Base-by-base conservation (phyloP, 2,888 invertebrate species). In the Ormia ochracea region DNA sequence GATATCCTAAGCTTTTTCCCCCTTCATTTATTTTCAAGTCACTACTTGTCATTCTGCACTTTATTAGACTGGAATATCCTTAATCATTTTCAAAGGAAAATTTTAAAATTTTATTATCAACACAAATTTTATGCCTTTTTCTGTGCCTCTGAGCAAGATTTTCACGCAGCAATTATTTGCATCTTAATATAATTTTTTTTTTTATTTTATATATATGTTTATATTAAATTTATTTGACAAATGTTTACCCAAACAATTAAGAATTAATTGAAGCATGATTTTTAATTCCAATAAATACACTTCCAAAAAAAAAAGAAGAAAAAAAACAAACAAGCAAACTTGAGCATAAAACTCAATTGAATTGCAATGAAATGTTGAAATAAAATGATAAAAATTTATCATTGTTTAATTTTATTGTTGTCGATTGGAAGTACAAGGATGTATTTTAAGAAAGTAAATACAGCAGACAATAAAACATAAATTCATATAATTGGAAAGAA, bases 211-310 rank as follows among this genome's bases (percentile, higher is more conserved):
- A n/a, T n/a, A n/a, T n/a, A n/a, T n/a, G n/a, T n/a, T n/a, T n/a
- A n/a, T n/a, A n/a, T n/a, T n/a, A n/a, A 43, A 38, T n/a, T 23
- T 12, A 12, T 26, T 72, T 78, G 79, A 82, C 77, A 82, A 83
- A 77, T 69, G 50, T 79, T 81, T 79, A 72, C 26, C 72, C 9
- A 74, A 83, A 72, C 82, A 82, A 83, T 82, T 83, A 81, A 74
- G 72, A 54, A 61, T 82, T 82, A 78, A 80, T 72, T 79, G 82
- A 83, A 73, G 66, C 81, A 73, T 66, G 23, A 65, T 41, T 66
- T 52, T 56, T 41, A 77, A 72, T 23, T 31, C 28, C 3, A 69
- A 68, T 21, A 59, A n/a, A n/a, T n/a, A n/a, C n/a, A n/a, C n/a
- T n/a, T n/a, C n/a, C n/a, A n/a, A n/a, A n/a, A n/a, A n/a, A n/a